phyloP scores from a whole-genome alignment of 2,888 invertebrate species.

The Caenorhabditis zanzibari region DNA sequence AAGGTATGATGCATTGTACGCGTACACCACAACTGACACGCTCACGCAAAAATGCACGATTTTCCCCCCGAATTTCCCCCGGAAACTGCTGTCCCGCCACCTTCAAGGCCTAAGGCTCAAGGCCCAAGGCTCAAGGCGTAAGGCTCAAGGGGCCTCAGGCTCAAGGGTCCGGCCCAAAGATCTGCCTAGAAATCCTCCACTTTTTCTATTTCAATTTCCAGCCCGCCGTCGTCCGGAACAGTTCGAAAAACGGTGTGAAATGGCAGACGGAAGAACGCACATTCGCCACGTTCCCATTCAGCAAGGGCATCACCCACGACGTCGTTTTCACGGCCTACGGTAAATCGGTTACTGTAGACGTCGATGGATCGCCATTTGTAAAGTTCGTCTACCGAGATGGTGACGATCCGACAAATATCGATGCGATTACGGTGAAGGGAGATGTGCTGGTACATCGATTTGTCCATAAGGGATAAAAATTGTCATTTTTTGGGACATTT shows the following conservation, averaged over 20 bases:
- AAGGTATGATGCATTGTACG: no score
- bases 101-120: no score
- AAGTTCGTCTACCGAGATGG: slow-evolving; percentile 73
- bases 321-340: slow-evolving; percentile 72
- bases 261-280: slow-evolving; percentile 78
- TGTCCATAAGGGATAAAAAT: slow-evolving; percentile 63
- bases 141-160: no score
- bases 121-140: no score
- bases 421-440: slow-evolving; percentile 70
- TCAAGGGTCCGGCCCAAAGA: no score
- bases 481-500: not conserved
- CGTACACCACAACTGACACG: no score
- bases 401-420: slow-evolving; percentile 65
- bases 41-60: no score
- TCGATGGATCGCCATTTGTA: slow-evolving; percentile 74
- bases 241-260: slow-evolving; percentile 66
- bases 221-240: slow-evolving; percentile 77
- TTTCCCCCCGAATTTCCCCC: no score
- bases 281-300: slow-evolving; percentile 76
- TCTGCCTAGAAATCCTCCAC: no score
- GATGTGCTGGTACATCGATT: slow-evolving; percentile 75
- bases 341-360: slow-evolving; percentile 73
- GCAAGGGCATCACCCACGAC: slow-evolving; percentile 78
- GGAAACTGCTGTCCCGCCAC: no score
- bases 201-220: no score